Conservation (phyloP, 2,797 vertebrate genomes). For the Hirundo rustica region DNA sequence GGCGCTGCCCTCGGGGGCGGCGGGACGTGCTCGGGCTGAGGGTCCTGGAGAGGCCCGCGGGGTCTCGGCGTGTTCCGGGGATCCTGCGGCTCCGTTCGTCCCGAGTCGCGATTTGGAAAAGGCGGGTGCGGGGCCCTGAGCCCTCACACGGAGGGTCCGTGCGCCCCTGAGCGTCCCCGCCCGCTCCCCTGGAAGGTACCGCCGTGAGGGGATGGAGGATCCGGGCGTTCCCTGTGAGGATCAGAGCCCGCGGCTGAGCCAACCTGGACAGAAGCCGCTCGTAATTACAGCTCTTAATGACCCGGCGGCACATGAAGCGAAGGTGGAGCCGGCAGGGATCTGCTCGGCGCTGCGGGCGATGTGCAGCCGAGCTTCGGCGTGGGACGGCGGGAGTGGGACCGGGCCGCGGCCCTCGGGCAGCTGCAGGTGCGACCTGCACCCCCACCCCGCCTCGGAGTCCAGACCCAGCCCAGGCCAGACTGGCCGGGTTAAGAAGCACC, state of each 20-base stretch:
- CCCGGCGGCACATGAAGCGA: background rate
- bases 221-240: background rate
- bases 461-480: background rate
- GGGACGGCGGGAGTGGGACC: background rate
- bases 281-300: background rate
- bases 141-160: background rate
- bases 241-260: background rate
- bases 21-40: fast-evolving
- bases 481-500: background rate
- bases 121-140: background rate
- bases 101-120: no score
- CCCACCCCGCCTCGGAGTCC: background rate
- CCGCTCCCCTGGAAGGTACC: background rate
- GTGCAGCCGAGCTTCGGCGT: background rate
- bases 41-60: no score
- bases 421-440: background rate
- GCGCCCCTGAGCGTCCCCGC: background rate
- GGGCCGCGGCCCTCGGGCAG: background rate
- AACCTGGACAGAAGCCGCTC: background rate
- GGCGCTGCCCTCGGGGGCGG: background rate
- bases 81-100: background rate
- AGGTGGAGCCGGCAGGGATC: background rate
- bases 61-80: background rate
- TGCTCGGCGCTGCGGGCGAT: background rate
- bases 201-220: background rate